phyloP scores from a whole-genome alignment of 2,797 vertebrate species.

The Enteromius argenteus region DNA sequence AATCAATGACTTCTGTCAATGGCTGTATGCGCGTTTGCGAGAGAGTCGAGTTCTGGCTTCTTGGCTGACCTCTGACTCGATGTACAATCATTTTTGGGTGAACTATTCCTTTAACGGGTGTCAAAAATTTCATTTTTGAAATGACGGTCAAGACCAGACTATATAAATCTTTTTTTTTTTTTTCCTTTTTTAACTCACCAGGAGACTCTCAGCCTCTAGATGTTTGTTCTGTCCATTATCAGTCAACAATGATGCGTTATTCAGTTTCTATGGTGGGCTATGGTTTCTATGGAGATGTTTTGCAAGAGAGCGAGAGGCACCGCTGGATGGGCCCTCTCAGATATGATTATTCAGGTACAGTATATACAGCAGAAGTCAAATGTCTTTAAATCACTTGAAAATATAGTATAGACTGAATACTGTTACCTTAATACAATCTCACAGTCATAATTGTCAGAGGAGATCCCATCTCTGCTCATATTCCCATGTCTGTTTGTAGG shows the following conservation, averaged over 20 bases:
- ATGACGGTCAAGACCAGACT: not conserved
- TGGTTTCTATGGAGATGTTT: conserved; percentile 86
- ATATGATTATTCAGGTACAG: conserved; percentile 84
- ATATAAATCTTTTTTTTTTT: not conserved
- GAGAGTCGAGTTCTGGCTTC: too few species aligned
- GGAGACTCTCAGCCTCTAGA: conserved; percentile 88
- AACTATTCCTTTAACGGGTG: not conserved
- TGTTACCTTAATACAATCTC: not conserved
- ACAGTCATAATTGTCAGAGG: not conserved
- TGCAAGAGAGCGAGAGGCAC: conserved; percentile 82
- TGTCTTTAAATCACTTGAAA: not conserved
- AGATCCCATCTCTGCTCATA: not conserved
- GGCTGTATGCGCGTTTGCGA: too few species aligned
- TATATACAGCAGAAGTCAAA: not conserved
- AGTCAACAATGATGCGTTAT: conserved; percentile 74
- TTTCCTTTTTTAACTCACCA: conserved; percentile 57
- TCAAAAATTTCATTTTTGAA: not conserved
- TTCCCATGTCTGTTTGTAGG: conserved; percentile 70
- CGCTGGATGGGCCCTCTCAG: conserved; percentile 86
- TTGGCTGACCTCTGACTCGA: too few species aligned
- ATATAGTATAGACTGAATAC: not conserved
- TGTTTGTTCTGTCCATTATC: conserved; percentile 83
- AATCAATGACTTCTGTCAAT: too few species aligned
- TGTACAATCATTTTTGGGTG: too few species aligned
- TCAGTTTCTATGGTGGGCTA: conserved; percentile 86